Base-by-base conservation (phyloP, 2,888 invertebrate genomes). In the Parnassius orleans region DNA sequence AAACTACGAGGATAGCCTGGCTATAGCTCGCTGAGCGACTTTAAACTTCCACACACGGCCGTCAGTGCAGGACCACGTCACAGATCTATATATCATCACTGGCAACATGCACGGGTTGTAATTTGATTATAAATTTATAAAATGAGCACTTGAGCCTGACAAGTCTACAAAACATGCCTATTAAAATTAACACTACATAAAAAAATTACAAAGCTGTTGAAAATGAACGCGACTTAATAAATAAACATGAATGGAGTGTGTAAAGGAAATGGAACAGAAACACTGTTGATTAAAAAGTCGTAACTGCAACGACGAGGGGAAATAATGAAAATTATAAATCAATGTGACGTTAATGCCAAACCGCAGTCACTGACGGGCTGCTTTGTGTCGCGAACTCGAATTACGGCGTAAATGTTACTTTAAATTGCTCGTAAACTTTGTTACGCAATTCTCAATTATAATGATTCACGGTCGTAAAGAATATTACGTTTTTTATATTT, bases 301-400 rank as follows among this genome's bases (percentile, higher is more conserved):
- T 57, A 43, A 58, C 48, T 48, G 41, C n/a, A 46, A 41, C 12
- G 44, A n/a, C 41, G 53, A 3, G 53, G 53, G 47, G 41, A 41
- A 19, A 54, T 62, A 62, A 68, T 66, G 66, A 67, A 64, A 68
- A 65, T 65, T 65, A 65, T 66, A 69, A 68, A 70, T 70, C 64
- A 68, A 68, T 62, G 65, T 57, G 59, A 66, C 65, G 66, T 65
- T 61, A 60, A 65, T 68, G 66, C 48, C 63, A 65, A 66, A 69
- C 69, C 69, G 57, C 66, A 58, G 52, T 57, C 64, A 63, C 59
- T 67, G 65, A 63, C 64, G 55, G 52, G 55, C 52, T 15, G 61
- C 56, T 33, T 33, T 19, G 56, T 44, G 61, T 52, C 42, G 53
- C 41, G 53, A 33, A 53, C 58, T 58, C 58, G n/a, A 58, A 58